These are phyloP conservation scores for Diaperis boleti DNA, from an alignment of 2,888 invertebrate genomes.

Conservation along the genomic window DNA sequence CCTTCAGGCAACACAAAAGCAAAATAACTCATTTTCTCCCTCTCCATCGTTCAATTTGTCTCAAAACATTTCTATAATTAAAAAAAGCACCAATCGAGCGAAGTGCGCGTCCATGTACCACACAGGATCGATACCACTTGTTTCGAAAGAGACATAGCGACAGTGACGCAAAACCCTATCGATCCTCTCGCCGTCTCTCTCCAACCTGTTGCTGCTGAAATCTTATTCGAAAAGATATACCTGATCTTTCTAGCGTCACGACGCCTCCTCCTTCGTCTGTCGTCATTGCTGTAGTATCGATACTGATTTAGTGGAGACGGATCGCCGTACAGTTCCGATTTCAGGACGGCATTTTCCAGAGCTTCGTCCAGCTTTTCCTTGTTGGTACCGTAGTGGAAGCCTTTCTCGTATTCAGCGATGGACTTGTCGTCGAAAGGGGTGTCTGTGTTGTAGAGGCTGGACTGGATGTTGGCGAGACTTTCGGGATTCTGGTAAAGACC, in stretches of 20 bases:
- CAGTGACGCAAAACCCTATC: slow-evolving; percentile 38
- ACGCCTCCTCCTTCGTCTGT: slow-evolving; percentile 55
- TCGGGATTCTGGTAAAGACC: slow-evolving; percentile 45
- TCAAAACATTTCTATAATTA: slow-evolving; percentile 23
- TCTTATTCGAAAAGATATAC: slow-evolving; percentile 47
- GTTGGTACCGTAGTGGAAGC: slow-evolving; percentile 62
- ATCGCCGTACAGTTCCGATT: slow-evolving; percentile 73
- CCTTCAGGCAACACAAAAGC: not conserved
- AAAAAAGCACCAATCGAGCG: slow-evolving; percentile 15
- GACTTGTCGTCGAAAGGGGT: slow-evolving; percentile 61
- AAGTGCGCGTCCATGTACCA: slow-evolving; percentile 20
- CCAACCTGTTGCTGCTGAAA: slow-evolving; percentile 29
- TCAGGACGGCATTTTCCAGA: slow-evolving; percentile 73
- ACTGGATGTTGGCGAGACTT: slow-evolving; percentile 53
- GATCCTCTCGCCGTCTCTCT: slow-evolving; percentile 17
- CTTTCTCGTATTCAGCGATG: slow-evolving; percentile 63
- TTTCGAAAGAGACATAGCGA: slow-evolving; percentile 29
- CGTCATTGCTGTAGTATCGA: slow-evolving; percentile 57
- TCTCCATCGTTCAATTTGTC: not conserved
- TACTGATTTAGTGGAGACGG: slow-evolving; percentile 69
- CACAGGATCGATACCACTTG: slow-evolving; percentile 30
- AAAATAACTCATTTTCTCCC: not conserved
- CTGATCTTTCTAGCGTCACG: slow-evolving; percentile 58
- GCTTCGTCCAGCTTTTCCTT: slow-evolving; percentile 64
- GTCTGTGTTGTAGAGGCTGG: slow-evolving; percentile 57